A percentile compares a stretch with the other conserved stretches of the same genome.
Conservation (phyloP, 1,140 invertebrate species). For the Nylanderia fulva region DNA sequence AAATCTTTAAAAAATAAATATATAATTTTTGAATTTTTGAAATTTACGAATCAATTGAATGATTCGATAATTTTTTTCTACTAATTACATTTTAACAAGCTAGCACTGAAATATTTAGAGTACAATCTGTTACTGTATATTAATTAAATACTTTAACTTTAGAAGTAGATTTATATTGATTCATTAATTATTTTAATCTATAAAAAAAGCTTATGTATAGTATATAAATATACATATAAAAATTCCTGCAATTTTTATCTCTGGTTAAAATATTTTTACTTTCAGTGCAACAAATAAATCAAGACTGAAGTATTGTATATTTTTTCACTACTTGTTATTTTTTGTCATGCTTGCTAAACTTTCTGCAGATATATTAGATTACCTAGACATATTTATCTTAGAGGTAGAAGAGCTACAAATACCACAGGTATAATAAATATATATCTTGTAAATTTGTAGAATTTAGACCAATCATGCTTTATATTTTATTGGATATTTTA, state of each 20-base stretch:
- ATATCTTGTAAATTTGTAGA: slow-evolving; percentile 3
- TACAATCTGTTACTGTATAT: slow-evolving; percentile 11
- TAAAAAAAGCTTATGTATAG: slow-evolving; percentile 30
- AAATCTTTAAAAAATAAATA: slow-evolving; percentile 41
- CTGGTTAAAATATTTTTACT: slow-evolving; percentile 79
- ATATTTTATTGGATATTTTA: neutral
- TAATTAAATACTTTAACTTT: slow-evolving; percentile 3
- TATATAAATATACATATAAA: neutral
- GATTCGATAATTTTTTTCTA: slow-evolving; percentile 3
- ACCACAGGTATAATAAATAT: slow-evolving; percentile 90
- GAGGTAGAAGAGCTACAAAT: slow-evolving; percentile 97
- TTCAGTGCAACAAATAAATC: slow-evolving; percentile 96
- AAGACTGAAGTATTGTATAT: slow-evolving; percentile 96
- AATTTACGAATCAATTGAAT: neutral
- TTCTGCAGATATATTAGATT: slow-evolving; percentile 95
- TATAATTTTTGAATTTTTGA: neutral
- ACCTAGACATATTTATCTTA: slow-evolving; percentile 96
- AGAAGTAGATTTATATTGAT: too few relatives aligned
- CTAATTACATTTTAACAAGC: neutral
- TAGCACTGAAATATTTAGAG: neutral
- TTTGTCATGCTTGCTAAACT: slow-evolving; percentile 96
- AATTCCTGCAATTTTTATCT: neutral
- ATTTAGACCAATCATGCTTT: neutral
- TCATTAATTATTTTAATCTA: neutral
- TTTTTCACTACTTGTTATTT: slow-evolving; percentile 96